These are phyloP conservation scores for Exaiptasia diaphana DNA, from an alignment of 64 coral and sea anemone species.

Conservation along the genomic window DNA sequence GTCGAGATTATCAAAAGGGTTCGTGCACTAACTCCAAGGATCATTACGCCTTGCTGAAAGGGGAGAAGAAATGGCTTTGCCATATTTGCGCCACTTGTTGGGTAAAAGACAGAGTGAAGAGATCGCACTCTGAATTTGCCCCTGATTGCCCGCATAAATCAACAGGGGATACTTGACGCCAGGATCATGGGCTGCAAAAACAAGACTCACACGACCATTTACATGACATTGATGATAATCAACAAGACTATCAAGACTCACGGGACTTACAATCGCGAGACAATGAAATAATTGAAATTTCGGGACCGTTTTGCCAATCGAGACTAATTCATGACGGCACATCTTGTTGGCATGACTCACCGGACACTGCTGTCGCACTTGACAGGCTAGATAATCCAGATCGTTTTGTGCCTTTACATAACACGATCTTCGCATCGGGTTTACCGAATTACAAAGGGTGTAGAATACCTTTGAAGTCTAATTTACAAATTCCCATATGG, in stretches of 20 bases:
- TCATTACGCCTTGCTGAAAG: slow-evolving; percentile 1
- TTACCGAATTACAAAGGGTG: slow-evolving; percentile 4
- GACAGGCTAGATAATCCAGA: too few relatives aligned
- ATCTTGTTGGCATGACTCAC: too few relatives aligned
- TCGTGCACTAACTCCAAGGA: background rate
- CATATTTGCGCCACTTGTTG: slow-evolving; percentile 45
- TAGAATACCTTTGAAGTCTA: slow-evolving; percentile 1
- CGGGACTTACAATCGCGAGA: too few relatives aligned
- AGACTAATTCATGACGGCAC: too few relatives aligned
- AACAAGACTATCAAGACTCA: too few relatives aligned
- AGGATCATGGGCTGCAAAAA: too few relatives aligned
- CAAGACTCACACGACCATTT: too few relatives aligned
- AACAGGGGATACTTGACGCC: background rate
- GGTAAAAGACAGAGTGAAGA: background rate
- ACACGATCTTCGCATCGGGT: background rate
- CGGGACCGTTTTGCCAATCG: too few relatives aligned
- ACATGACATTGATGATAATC: too few relatives aligned
- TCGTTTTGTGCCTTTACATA: too few relatives aligned
- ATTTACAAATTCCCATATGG: background rate
- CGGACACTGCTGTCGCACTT: too few relatives aligned
- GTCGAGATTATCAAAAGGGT: background rate
- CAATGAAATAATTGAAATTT: too few relatives aligned
- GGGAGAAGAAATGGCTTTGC: slow-evolving; percentile 9
- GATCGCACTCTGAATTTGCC: background rate
- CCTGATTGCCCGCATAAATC: slow-evolving; percentile 23